phyloP scores from a whole-genome alignment of 2,888 invertebrate species.

The Neoascia interrupta region DNA sequence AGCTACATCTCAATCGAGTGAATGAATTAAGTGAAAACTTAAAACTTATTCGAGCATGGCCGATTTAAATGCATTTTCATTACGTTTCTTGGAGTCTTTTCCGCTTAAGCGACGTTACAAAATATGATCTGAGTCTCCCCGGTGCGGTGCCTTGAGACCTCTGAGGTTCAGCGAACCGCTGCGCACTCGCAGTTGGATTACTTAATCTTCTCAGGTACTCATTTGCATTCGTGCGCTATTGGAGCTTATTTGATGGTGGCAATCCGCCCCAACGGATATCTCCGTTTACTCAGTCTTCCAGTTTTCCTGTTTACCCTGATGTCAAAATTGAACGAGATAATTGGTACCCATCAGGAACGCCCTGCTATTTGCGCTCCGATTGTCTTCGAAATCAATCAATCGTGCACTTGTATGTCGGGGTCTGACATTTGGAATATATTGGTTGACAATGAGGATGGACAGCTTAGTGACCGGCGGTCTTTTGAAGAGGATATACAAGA shows the following conservation, averaged over 20 bases:
- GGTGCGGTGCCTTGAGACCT: slow-evolving; percentile 34
- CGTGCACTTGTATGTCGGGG: slow-evolving; percentile 50
- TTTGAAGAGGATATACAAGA: slow-evolving; percentile 13
- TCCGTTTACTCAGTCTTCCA: slow-evolving; percentile 15
- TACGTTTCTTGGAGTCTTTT: slow-evolving; percentile 45
- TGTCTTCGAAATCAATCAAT: slow-evolving; percentile 46
- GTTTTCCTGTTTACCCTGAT: background rate
- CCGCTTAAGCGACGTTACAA: slow-evolving; percentile 67
- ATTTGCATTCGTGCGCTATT: slow-evolving; percentile 29
- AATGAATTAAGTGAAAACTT: slow-evolving; percentile 59
- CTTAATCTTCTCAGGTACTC: slow-evolving; percentile 7
- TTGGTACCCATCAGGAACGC: slow-evolving; percentile 36
- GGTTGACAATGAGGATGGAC: slow-evolving; percentile 44
- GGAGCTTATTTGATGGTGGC: background rate
- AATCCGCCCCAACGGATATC: slow-evolving; percentile 24
- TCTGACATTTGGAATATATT: slow-evolving; percentile 48
- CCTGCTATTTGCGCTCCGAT: slow-evolving; percentile 42
- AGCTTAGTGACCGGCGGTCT: slow-evolving; percentile 51
- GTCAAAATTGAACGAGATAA: slow-evolving; percentile 12
- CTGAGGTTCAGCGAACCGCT: slow-evolving; percentile 53
- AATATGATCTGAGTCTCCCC: slow-evolving; percentile 47
- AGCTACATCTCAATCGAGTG: too few relatives aligned
- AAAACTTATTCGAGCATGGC: slow-evolving; percentile 52
- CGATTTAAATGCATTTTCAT: slow-evolving; percentile 49
- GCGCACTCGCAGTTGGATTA: slow-evolving; percentile 18